Evolutionary conservation across 2,888 invertebrate species (phyloP).

Genomic region (Choristoneura rosaceana): DNA sequence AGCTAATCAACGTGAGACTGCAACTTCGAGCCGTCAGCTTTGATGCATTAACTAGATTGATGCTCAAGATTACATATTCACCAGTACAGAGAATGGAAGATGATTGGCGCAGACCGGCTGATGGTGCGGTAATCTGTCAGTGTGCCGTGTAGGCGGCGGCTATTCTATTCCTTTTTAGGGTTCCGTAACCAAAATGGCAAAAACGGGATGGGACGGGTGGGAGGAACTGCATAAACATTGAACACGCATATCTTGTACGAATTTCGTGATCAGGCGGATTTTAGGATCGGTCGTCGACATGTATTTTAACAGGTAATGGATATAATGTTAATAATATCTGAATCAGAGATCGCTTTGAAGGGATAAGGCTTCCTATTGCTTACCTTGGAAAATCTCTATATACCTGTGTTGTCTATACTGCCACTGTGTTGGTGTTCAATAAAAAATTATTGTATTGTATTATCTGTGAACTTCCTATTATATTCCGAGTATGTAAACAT

Average conservation of each 20-base stretch:
- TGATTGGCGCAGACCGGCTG: neutral
- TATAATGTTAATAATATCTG: neutral
- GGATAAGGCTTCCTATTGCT: too few relatives aligned
- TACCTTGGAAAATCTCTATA: too few relatives aligned
- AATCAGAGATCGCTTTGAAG: too few relatives aligned
- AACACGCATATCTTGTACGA: too few relatives aligned
- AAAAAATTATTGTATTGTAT: too few relatives aligned
- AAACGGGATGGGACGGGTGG: too few relatives aligned
- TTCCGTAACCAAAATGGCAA: neutral
- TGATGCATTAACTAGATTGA: slow-evolving; percentile 20
- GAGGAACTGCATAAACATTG: too few relatives aligned
- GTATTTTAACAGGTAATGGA: neutral
- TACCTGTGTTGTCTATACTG: too few relatives aligned
- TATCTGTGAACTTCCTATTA: neutral
- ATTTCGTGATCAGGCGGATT: too few relatives aligned
- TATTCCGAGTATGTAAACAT: neutral
- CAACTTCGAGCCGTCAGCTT: slow-evolving; percentile 9
- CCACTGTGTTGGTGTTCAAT: too few relatives aligned
- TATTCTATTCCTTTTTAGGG: neutral
- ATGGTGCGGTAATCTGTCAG: neutral
- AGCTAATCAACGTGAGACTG: slow-evolving; percentile 12
- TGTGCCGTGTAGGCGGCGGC: neutral
- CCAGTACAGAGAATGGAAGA: neutral
- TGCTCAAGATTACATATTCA: slow-evolving; percentile 18
- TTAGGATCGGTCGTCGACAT: too few relatives aligned